Base-by-base conservation (phyloP, 2,888 invertebrate genomes). In the Eristalis arbustorum region DNA sequence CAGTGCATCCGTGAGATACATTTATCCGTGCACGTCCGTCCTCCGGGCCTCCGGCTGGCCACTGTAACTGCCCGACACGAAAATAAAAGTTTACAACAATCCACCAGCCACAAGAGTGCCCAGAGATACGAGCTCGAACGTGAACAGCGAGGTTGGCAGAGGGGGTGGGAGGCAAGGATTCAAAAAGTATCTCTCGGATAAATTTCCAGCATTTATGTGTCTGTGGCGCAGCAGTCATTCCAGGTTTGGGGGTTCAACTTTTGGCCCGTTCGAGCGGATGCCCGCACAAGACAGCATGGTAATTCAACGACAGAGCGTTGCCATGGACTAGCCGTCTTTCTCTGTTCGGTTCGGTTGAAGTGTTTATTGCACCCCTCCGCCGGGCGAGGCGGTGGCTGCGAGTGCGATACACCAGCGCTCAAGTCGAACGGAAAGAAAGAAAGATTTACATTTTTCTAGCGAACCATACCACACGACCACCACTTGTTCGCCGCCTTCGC, bases 211-310 rank as follows among this genome's bases (percentile, higher is more conserved):
- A 85, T 85, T 82, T 59, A 82, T 78, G 73, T 78, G 73, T 78
- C 74, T 77, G 74, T 84, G 56, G 72, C 31, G 62, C 62, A 37
- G 37, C 37, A 37, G 63, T 49, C 49, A 8, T 73, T 63, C 57
- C 59, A 28, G 28, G 77, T 82, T 85, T 64, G 87, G 67, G 83
- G 83, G 83, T 87, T 78, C 67, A 72, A 75, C 75, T 83, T 87
- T 87, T 87, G 83, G 83, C 67, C 85, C 82, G 82, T 77, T 85
- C 66, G 68, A 71, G 40, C 34, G 28, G 73, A 74, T 82, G 1
- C 31, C 10, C 31, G 31, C 6, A 82, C 85, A 87, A 87, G 85
- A 82, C n/a, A 82, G 85, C 85, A 87, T 82, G 85, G 82, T 87
- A 82, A 87, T 82, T 85, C 82, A 40, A 61, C 77, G 13, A 37